Evolutionary conservation across 1,140 invertebrate species (phyloP).

Genomic region (Parapsyche elsis): DNA sequence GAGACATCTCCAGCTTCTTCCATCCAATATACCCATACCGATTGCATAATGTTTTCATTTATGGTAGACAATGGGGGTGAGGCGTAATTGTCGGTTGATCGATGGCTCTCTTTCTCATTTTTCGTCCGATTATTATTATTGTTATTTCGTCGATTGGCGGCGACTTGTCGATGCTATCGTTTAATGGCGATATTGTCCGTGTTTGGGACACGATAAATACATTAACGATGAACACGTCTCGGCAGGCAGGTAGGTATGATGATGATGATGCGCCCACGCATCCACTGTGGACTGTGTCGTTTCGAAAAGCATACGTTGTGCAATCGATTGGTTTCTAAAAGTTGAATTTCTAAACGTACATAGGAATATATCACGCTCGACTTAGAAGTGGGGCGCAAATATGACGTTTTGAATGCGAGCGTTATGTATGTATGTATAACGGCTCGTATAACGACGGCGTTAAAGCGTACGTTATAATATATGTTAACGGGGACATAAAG

Average conservation of each 20-base stretch:
- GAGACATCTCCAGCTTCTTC: constrained; percentile 27
- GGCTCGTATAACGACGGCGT: too few species aligned
- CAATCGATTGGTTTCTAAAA: too few species aligned
- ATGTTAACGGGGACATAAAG: not conserved
- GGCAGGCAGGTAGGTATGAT: too few species aligned
- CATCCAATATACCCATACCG: not conserved
- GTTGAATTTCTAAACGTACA: too few species aligned
- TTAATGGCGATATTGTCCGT: constrained; percentile 24
- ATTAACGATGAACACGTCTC: constrained; percentile 16
- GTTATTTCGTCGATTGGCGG: not conserved
- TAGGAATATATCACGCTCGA: too few species aligned
- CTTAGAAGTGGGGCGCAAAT: too few species aligned
- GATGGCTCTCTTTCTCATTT: constrained; percentile 8
- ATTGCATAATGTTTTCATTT: constrained; percentile 51
- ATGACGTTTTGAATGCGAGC: too few species aligned
- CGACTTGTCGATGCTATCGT: constrained; percentile 19
- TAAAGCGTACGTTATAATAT: too few species aligned
- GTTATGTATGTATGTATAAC: too few species aligned
- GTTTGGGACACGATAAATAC: constrained; percentile 28
- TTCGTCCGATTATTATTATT: not conserved
- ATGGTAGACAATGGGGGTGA: constrained; percentile 50
- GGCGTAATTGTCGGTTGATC: constrained; percentile 46
- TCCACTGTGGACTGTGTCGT: not conserved
- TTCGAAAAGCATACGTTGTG: too few species aligned
- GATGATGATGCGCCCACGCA: not conserved